These are phyloP conservation scores for Leptosomus discolor DNA, from an alignment of 2,113 vertebrate genomes.

Conservation along the genomic window DNA sequence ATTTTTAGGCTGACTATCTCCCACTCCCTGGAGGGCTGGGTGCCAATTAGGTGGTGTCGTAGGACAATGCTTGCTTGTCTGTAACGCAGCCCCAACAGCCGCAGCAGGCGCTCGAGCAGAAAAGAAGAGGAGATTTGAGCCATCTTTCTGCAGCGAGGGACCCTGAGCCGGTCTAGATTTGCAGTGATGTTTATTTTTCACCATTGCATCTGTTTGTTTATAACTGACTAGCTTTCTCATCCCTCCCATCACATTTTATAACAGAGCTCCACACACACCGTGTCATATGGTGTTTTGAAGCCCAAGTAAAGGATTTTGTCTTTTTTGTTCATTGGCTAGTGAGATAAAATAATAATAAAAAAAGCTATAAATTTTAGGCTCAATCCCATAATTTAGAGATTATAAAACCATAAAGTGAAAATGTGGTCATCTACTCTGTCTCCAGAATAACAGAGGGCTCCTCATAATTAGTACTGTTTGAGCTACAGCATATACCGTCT, in stretches of 20 bases:
- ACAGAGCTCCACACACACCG: accelerated
- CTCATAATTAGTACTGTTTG: not conserved
- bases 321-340: not conserved
- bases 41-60: slow-evolving; percentile 8
- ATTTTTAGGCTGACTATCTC: slow-evolving; percentile 62
- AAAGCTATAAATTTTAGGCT: not conserved
- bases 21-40: slow-evolving; percentile 47
- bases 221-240: not conserved
- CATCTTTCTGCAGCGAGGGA: not conserved
- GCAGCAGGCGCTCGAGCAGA: not conserved
- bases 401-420: not conserved
- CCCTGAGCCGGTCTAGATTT: not conserved
- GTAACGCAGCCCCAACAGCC: not conserved
- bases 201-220: not conserved
- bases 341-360: not conserved
- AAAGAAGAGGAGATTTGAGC: not conserved
- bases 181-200: not conserved
- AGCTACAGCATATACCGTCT: not conserved
- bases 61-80: not conserved
- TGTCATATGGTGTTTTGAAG: accelerated
- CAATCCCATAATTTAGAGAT: not conserved
- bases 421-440: not conserved
- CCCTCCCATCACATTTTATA: not conserved
- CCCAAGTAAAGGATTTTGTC: not conserved
- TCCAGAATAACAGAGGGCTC: not conserved